Conservation (phyloP, 2,888 invertebrate species). For the Subacronicta megacephala region DNA sequence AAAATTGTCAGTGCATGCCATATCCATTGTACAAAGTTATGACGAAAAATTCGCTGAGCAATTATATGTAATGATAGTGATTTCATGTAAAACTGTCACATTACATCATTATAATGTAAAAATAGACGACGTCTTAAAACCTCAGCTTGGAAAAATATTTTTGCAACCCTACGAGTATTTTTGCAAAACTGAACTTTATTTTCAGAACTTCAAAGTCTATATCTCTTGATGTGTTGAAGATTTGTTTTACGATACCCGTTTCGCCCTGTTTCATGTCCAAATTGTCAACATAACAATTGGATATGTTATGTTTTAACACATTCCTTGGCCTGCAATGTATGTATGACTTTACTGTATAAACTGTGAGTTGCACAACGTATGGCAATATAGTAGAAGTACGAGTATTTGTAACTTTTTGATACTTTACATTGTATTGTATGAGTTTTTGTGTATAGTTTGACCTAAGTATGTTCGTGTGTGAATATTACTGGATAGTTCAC, state of each 20-base stretch:
- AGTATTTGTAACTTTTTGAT: constrained; percentile 7
- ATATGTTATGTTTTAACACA: constrained; percentile 67
- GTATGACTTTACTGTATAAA: constrained; percentile 36
- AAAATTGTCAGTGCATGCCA: constrained; percentile 33
- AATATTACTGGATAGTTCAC: not conserved
- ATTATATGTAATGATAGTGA: constrained; percentile 52
- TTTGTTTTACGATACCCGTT: constrained; percentile 61
- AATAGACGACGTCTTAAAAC: constrained; percentile 53
- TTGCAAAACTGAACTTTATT: constrained; percentile 40
- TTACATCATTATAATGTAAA: constrained; percentile 64
- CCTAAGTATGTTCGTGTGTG: constrained; percentile 1
- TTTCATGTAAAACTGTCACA: constrained; percentile 57
- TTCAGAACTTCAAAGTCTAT: constrained; percentile 28
- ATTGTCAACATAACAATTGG: constrained; percentile 79
- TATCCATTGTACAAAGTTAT: constrained; percentile 38
- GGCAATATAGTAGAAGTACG: constrained; percentile 20
- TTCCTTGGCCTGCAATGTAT: constrained; percentile 54
- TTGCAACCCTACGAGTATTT: constrained; percentile 56
- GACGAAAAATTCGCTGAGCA: constrained; percentile 43
- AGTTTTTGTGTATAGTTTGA: not conserved
- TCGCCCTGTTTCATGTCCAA: constrained; percentile 81
- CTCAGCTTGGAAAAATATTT: constrained; percentile 52
- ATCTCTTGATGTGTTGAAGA: constrained; percentile 39
- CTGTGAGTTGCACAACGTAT: constrained; percentile 50
- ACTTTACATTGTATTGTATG: not conserved